Evolutionary conservation across 2,888 invertebrate species (phyloP), one percentile per base, ranked within the genome.

Genomic region (Torymus auratus): DNA sequence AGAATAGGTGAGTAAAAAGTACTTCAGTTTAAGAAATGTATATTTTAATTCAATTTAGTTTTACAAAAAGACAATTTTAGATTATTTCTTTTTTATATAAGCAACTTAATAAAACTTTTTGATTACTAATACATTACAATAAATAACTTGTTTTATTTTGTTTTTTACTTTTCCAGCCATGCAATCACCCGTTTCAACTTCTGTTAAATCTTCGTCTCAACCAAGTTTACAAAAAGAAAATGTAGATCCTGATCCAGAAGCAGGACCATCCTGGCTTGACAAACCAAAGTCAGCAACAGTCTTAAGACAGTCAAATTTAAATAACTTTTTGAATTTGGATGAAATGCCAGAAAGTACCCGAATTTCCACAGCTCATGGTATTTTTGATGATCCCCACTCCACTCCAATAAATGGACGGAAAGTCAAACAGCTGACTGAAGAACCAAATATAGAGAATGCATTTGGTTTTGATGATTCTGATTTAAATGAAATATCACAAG

Each of bases 381-480:
- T 89, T 75, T 89, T 89, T 70, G 83, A 84, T 20, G 89, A 89
- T 68, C 58, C 68, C 10, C 61, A 83, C 74, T 85, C 86, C 0
- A 84, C 85, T 12, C 83, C 87, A 3, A 81, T 86, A 28, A 78
- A 4, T 61, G 82, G 78, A 2, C 86, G 83, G 56, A 68, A 77
- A 4, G 4, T 53, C 1, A 84, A 81, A n/a, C 85, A 77, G 11
- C 12, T 61, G 15, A 0, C 4, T 14, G 12, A 76, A 64, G 82
- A 83, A 15, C 53, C 65, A 0, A 83, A 84, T 61, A 64, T 88
- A 52, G 77, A 86, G 12, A 87, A 87, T 83, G 87, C 86, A 4
- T 89, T 89, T 84, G 89, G 89, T 52, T 89, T 89, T 80, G 86
- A 85, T 50, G 88, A 88, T 4, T 74, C 53, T 10, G 81, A 76